Percentiles rank a stretch among this genome's conserved stretches.
phyloP scores from a whole-genome alignment of 35 echinoderm and acorn worm species.

The Diadema setosum region DNA sequence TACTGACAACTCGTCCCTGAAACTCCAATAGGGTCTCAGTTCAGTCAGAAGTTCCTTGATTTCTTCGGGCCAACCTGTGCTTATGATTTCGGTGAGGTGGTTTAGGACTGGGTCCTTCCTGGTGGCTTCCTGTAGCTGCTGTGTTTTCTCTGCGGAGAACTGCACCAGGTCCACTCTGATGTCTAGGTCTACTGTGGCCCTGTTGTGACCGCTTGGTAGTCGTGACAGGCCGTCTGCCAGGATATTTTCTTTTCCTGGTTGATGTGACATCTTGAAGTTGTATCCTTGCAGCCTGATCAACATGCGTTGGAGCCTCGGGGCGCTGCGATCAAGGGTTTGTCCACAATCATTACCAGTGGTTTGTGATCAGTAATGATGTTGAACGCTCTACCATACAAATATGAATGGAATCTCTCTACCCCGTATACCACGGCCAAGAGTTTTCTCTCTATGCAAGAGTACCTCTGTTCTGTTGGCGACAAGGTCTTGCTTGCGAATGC shows the following conservation, averaged over 20 bases:
- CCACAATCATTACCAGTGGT: constrained; percentile 41
- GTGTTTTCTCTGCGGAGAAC: too few species aligned
- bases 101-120: background rate
- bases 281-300: constrained; percentile 59
- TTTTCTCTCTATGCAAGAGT: constrained; percentile 51
- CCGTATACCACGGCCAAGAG: constrained; percentile 38
- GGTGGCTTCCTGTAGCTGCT: background rate
- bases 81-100: background rate
- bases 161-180: background rate
- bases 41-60: background rate
- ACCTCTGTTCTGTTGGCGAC: constrained; percentile 22
- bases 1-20: constrained; percentile 37
- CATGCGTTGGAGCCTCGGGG: constrained; percentile 40
- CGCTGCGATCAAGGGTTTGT: constrained; percentile 38
- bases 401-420: constrained; percentile 37
- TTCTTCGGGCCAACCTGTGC: background rate
- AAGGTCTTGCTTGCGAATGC: constrained; percentile 65
- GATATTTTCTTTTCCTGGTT: constrained; percentile 20
- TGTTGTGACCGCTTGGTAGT: background rate
- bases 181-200: background rate
- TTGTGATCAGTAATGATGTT: constrained; percentile 25
- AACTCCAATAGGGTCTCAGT: constrained; percentile 3
- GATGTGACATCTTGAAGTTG: constrained; percentile 21
- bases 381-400: constrained; percentile 40
- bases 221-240: background rate